These are phyloP conservation scores for Leuciscus waleckii DNA, from an alignment of 2,797 vertebrate species.

Conservation along the genomic window DNA sequence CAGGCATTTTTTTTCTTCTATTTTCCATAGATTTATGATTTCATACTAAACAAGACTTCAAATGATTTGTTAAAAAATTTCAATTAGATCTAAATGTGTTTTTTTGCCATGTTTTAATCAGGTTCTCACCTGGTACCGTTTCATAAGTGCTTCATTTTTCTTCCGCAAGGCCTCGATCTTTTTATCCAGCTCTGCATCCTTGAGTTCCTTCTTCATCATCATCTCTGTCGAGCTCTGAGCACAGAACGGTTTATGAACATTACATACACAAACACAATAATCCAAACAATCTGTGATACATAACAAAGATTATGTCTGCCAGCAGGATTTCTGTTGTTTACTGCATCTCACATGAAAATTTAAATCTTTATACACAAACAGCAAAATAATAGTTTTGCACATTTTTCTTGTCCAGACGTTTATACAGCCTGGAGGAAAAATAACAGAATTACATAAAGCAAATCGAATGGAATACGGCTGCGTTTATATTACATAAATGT, in stretches of 20 bases:
- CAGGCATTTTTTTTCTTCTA: not conserved
- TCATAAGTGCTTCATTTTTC: conserved; percentile 93
- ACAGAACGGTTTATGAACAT: not conserved
- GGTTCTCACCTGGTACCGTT: conserved; percentile 89
- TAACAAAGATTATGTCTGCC: not conserved
- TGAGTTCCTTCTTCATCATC: conserved; percentile 86
- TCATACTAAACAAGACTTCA: not conserved
- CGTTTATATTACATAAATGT: not conserved
- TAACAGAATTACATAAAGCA: not conserved
- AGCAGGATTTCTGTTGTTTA: not conserved
- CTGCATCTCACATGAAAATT: not conserved
- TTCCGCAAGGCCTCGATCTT: conserved; percentile 92
- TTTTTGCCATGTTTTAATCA: not conserved
- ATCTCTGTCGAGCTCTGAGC: conserved; percentile 73
- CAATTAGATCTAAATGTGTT: not conserved
- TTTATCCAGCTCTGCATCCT: conserved; percentile 91
- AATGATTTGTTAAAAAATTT: not conserved
- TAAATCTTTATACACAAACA: not conserved
- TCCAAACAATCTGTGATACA: not conserved
- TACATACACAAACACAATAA: not conserved
- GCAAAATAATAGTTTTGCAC: not conserved
- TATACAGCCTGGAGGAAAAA: not conserved
- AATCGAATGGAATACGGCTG: not conserved
- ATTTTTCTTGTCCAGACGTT: not conserved
- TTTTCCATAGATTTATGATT: not conserved